Base-by-base conservation (phyloP, 1,140 invertebrate genomes). In the Pseudomyrmex flavicornis region DNA sequence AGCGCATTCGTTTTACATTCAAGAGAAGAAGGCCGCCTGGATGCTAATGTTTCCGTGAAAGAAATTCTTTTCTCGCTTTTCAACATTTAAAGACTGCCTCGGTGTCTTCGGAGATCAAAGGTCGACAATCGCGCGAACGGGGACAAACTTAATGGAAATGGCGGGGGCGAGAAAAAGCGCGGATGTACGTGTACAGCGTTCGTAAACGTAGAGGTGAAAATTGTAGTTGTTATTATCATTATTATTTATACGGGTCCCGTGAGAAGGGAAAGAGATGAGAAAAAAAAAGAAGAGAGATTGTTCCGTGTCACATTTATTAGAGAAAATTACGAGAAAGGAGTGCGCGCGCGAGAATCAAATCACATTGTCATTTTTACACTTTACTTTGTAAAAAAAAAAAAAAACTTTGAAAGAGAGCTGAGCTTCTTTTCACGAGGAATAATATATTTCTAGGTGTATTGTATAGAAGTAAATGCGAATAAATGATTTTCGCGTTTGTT, bases 91-190 rank as follows among this genome's bases (percentile, higher is more conserved):
- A 70, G 20, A 7, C 26, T 70, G 70, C 48, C 66, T 35, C 35
- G 35, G 7, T 59, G 2, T 17, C 50, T 20, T 58, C 17, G n/a
- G 56, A 7, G 10, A 79, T 79, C 44, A 48, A n/a, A 15, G 0
- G 17, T 8, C 17, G 35, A 20, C 75, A 79, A 79, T 70, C 15
- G 20, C 12, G 20, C 20, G 59, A 70, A 80, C 54, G 54, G 59
- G 20, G 44, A 4, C 54, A 79, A 70, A 59, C 26, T 70, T 80
- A 70, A 44, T 80, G 44, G 17, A 79, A 70, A 70, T 48, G 8
- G 58, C 61, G n/a, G 46, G 46, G 15, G 15, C 44, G 10, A 70
- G 52, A 17, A 50, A 69, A 79, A 70, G 8, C 10, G 44, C 15
- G 15, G 48, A 3, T 70, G 17, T 46, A 56, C n/a, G 50, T 77